These are phyloP conservation scores for Plumapathes pennacea DNA, from an alignment of 92 coral and sea anemone genomes.

Conservation along the genomic window DNA sequence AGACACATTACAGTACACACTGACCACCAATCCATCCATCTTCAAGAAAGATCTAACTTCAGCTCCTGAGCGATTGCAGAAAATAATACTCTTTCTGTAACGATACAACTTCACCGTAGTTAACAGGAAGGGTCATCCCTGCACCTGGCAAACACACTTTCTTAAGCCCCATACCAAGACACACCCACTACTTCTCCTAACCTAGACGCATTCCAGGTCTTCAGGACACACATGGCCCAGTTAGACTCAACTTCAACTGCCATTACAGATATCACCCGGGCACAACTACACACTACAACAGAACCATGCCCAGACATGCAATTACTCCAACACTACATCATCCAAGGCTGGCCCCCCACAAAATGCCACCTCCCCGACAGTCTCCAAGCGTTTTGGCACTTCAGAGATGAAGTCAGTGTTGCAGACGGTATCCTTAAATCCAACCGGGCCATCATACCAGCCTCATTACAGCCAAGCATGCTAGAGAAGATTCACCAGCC, in stretches of 20 bases:
- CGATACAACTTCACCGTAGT: slow-evolving; percentile 32
- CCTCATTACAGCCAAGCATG: slow-evolving; percentile 5
- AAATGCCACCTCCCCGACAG: slow-evolving; percentile 21
- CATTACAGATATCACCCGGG: slow-evolving; percentile 36
- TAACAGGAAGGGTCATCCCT: slow-evolving; percentile 42
- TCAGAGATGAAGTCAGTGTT: slow-evolving; percentile 34
- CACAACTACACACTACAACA: slow-evolving; percentile 33
- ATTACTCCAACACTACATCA: slow-evolving; percentile 25
- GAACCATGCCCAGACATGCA: slow-evolving; percentile 40
- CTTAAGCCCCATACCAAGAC: slow-evolving; percentile 22
- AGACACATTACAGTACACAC: slow-evolving; percentile 41
- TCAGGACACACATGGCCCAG: slow-evolving; percentile 12
- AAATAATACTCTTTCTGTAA: slow-evolving; percentile 47
- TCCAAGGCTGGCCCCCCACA: slow-evolving; percentile 45
- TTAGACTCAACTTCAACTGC: slow-evolving; percentile 18
- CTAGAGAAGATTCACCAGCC: too few species aligned
- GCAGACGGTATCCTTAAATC: slow-evolving; percentile 21
- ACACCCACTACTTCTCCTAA: slow-evolving; percentile 8
- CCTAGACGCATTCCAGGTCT: slow-evolving; percentile 24
- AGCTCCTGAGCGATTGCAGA: slow-evolving; percentile 46
- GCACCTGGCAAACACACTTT: slow-evolving; percentile 36
- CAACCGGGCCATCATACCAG: slow-evolving; percentile 10
- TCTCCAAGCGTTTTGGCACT: slow-evolving; percentile 41
- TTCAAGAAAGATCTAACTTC: slow-evolving; percentile 31
- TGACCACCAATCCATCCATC: slow-evolving; percentile 44